Percentiles rank a stretch among this genome's conserved stretches.
These are phyloP conservation scores for Mylabris phalerata DNA, from an alignment of 1,140 invertebrate species.

Conservation along the genomic window DNA sequence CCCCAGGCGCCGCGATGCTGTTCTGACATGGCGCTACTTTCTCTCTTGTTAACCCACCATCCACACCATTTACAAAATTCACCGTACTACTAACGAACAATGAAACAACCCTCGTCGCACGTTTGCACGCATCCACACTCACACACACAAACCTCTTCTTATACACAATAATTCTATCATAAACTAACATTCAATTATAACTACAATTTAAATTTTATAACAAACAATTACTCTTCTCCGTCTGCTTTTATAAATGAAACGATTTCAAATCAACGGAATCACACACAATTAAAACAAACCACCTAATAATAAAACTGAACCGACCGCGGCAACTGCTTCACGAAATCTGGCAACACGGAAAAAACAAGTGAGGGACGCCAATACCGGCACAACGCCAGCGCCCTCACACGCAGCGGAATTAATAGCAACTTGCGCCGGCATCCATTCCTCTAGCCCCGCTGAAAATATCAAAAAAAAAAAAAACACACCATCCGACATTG, in stretches of 20 bases:
- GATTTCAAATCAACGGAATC: background rate
- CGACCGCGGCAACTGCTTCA: slow-evolving; percentile 25
- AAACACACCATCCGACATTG: slow-evolving; percentile 18
- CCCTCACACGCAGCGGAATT: slow-evolving; percentile 39
- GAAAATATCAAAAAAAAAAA: slow-evolving; percentile 14
- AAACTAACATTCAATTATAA: background rate
- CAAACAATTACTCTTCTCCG: background rate
- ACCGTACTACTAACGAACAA: slow-evolving; percentile 1
- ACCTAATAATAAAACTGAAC: background rate
- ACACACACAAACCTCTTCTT: background rate
- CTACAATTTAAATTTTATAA: background rate
- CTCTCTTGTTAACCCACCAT: slow-evolving; percentile 2
- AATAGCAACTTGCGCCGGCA: slow-evolving; percentile 7
- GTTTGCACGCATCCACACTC: slow-evolving; percentile 2
- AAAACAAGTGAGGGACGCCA: slow-evolving; percentile 32
- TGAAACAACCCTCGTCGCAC: background rate
- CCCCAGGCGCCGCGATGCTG: slow-evolving; percentile 52
- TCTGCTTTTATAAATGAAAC: background rate
- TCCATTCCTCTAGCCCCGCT: slow-evolving; percentile 11
- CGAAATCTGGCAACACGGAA: slow-evolving; percentile 41
- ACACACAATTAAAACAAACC: background rate
- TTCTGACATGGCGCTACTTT: slow-evolving; percentile 37
- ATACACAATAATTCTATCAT: background rate
- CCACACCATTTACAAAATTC: slow-evolving; percentile 2
- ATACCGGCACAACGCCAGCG: slow-evolving; percentile 30